phyloP scores from a whole-genome alignment of 2,888 invertebrate genomes.

The Tetragonisca angustula region DNA sequence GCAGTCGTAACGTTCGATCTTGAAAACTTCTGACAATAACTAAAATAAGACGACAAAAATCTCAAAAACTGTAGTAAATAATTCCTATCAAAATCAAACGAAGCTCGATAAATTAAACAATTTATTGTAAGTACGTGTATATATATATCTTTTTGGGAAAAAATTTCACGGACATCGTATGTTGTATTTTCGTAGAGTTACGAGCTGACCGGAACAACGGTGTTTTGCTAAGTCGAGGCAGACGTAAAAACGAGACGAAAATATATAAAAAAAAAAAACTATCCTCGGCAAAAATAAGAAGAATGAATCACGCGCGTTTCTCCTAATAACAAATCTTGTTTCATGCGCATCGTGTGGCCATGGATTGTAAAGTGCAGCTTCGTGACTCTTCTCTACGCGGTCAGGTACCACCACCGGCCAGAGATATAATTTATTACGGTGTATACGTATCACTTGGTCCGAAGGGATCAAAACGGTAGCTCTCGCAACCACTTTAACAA shows the following conservation, averaged over 20 bases:
- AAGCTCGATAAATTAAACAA: not conserved
- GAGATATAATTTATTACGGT: constrained; percentile 37
- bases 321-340: constrained; percentile 45
- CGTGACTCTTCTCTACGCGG: not conserved
- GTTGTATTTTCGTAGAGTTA: not conserved
- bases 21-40: no score
- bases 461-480: constrained; percentile 35
- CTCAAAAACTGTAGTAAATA: no score
- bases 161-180: not conserved
- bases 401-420: not conserved
- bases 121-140: not conserved
- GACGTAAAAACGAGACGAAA: not conserved
- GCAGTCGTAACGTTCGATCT: no score
- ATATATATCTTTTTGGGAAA: not conserved
- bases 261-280: not conserved
- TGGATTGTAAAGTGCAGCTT: not conserved
- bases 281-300: not conserved
- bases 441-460: constrained; percentile 46
- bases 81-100: not conserved
- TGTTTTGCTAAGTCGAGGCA: not conserved
- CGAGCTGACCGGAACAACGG: not conserved
- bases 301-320: not conserved
- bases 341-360: constrained; percentile 9
- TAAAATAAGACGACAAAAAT: no score
- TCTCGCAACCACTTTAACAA: constrained; percentile 16